Evolutionary conservation across 2,113 vertebrate genomes (phyloP).

Genomic region (Hydropotes inermis): DNA sequence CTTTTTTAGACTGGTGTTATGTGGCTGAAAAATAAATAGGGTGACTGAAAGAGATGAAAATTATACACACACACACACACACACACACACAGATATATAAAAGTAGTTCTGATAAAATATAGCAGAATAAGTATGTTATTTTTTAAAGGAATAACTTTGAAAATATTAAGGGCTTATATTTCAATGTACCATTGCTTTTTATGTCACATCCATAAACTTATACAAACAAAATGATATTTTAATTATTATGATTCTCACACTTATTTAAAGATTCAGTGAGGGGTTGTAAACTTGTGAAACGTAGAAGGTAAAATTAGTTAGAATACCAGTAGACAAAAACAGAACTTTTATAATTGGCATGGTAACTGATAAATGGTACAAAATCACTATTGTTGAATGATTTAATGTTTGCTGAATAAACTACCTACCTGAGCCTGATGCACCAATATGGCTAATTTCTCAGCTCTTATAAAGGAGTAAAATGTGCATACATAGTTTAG

Average conservation of each 20-base stretch:
- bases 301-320: neutral
- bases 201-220: neutral
- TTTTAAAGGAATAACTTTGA: neutral
- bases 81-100: neutral
- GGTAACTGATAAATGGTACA: neutral
- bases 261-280: neutral
- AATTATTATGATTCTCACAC: neutral
- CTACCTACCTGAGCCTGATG: neutral
- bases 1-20: neutral
- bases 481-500: neutral
- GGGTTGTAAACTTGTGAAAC: neutral
- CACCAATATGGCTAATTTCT: neutral
- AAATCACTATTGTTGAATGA: neutral
- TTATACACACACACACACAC: rapidly evolving
- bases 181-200: neutral
- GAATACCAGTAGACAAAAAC: neutral
- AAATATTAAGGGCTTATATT: neutral
- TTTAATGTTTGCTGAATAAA: constrained; percentile 8
- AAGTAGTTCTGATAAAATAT: neutral
- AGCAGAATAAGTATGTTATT: neutral
- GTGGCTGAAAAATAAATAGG: neutral
- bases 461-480: neutral
- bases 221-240: neutral
- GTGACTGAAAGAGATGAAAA: neutral
- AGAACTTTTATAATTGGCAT: neutral